phyloP scores from a whole-genome alignment of 2,797 vertebrate species.

The Cuculus canorus region DNA sequence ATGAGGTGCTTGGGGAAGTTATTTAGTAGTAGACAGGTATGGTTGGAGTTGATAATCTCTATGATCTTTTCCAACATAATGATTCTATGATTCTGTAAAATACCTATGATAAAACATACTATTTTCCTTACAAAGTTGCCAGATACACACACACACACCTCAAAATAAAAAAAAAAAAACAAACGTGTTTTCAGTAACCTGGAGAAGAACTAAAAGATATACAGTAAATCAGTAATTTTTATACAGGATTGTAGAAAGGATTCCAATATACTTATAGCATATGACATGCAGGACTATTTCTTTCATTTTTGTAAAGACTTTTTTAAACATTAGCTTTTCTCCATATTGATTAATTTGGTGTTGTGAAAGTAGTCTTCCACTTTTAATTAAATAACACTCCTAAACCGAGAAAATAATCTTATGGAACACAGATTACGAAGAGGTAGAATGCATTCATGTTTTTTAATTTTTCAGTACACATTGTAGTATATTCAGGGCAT shows the following conservation, averaged over 20 bases:
- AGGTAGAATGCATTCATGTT: neutral
- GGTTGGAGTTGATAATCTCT: too few relatives aligned
- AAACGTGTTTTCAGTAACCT: neutral
- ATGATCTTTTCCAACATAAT: too few relatives aligned
- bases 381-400: neutral
- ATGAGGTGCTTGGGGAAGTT: too few relatives aligned
- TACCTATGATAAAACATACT: neutral
- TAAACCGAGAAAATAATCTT: neutral
- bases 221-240: neutral
- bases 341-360: neutral
- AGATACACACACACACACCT: too few relatives aligned
- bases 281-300: neutral
- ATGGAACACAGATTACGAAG: neutral
- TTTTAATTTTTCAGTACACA: neutral
- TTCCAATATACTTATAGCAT: neutral
- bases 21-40: too few relatives aligned
- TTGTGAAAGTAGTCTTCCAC: neutral
- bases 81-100: too few relatives aligned
- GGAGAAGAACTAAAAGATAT: neutral
- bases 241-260: neutral
- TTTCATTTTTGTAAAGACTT: neutral
- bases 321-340: neutral
- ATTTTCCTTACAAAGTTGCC: neutral
- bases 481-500: neutral
- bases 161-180: neutral